A percentile compares a stretch with the other conserved stretches of the same genome.
These are phyloP conservation scores for Meloidogyne chitwoodi DNA, from an alignment of 1,140 invertebrate genomes.

Conservation along the genomic window DNA sequence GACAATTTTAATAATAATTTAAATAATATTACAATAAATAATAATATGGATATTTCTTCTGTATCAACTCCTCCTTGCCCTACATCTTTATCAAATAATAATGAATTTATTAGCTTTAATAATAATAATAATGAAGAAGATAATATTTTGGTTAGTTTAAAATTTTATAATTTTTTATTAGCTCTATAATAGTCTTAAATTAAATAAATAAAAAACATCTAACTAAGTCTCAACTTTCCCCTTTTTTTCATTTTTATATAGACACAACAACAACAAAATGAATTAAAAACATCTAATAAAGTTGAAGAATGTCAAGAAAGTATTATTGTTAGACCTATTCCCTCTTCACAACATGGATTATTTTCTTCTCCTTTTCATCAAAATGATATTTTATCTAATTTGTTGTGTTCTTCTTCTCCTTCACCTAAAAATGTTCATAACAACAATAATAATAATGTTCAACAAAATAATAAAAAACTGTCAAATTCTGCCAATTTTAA, in stretches of 20 bases:
- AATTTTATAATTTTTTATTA: too few species aligned
- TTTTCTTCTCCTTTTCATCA: neutral
- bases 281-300: too few species aligned
- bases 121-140: neutral
- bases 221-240: neutral
- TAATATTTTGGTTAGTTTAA: neutral
- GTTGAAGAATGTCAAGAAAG: too few species aligned
- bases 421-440: neutral
- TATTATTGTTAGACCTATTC: neutral
- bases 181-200: too few species aligned
- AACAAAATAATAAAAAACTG: neutral
- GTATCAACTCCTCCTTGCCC: neutral
- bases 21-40: neutral
- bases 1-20: neutral
- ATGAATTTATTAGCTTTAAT: neutral
- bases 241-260: neutral
- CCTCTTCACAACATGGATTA: neutral
- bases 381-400: constrained; percentile 3
- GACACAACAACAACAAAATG: neutral
- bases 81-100: neutral
- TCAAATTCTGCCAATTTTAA: too few species aligned
- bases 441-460: neutral
- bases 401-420: neutral
- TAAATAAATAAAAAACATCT: neutral
- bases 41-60: neutral